Evolutionary conservation across 2,797 vertebrate species (phyloP), one percentile per base, ranked within the genome.

Genomic region (Tiaroga cobitis): DNA sequence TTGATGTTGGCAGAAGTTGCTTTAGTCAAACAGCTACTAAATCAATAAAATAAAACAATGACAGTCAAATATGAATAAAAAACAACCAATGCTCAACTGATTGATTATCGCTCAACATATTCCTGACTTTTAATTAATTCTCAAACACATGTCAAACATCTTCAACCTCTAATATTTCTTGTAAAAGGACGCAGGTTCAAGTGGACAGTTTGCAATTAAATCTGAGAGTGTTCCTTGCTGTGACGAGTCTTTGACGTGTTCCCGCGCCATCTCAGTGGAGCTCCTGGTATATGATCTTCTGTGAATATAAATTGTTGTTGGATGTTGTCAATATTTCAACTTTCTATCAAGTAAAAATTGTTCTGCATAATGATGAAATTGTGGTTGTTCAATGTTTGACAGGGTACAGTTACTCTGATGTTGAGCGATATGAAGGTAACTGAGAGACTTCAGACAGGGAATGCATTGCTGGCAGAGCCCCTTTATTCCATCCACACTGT

Each of bases 201-300:
- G 10, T 1, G 18, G 16, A 21, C 89, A 89, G 19, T 95, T 96
- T 85, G 92, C 92, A 32, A 70, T 96, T 74, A 91, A 90, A 80
- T 90, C 92, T 43, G 94, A 95, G 89, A 94, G 91, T 21, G 93
- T 96, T 2, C 95, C 95, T 21, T 96, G 95, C 89, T 95, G 94
- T 89, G 94, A 96, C 8, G 93, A 95, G 85, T 91, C 81, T 0
- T 91, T 95, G 39, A 95, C 94, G 43, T 96, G 95, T 86, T 95
- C 95, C 34, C 93, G 95, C 1, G 68, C 92, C n/a, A 91, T 96
- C 34, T 49, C 93, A 56, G 77, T 95, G 37, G 90, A 92, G n/a
- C 84, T 95, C 24, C 65, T 92, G 93, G 95, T 96, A 87, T 16
- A 54, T 65, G 10, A 39, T 8, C 15, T 29, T 13, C 56, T 39